Evolutionary conservation across 53 echinoderm and acorn worm species (phyloP), one percentile per base, ranked within the genome.

Genomic region (Henricia sp.): DNA sequence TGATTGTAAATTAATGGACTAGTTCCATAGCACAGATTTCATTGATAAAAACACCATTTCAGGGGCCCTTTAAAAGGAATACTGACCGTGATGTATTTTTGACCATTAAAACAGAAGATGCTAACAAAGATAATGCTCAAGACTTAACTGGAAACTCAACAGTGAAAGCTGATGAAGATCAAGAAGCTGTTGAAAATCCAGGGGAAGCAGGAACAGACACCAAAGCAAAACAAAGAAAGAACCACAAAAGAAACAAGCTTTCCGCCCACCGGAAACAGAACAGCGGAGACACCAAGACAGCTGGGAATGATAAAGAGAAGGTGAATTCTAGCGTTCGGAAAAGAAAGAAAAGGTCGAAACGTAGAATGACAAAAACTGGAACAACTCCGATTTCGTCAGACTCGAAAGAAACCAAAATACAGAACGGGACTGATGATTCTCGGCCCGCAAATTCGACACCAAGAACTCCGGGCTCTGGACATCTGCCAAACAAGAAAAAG

Each of bases 151-250:
- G 50, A 14, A 80, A 80, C 42, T 17, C 63, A 63, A 80, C 80
- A 50, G 65, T 48, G 48, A 64, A 36, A 21, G 68, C 25, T 41
- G 46, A 42, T 32, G 63, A 34, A 16, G 29, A 80, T 1, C 63
- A 80, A 6, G 80, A 57, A 43, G 59, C 59, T 59, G 76, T 76
- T 76, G 58, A 76, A 76, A 76, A 43, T 64, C 62, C 80, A 80
- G 64, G 64, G 63, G 65, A 80, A 11, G 63, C n/a, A 33, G 50
- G 27, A 16, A 14, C 62, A 42, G 46, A 63, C n/a, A 33, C 32
- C 26, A 63, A 20, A 63, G 58, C 35, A 57, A 57, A 58, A 30
- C 76, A 59, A 5, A 39, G 40, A 0, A 16, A 57, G 5, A 59
- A 1, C 38, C 57, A 42, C 14, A 76, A 76, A 37, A 76, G 28